phyloP scores from a whole-genome alignment of 2,888 invertebrate species.

The Cantharis flavilabris region DNA sequence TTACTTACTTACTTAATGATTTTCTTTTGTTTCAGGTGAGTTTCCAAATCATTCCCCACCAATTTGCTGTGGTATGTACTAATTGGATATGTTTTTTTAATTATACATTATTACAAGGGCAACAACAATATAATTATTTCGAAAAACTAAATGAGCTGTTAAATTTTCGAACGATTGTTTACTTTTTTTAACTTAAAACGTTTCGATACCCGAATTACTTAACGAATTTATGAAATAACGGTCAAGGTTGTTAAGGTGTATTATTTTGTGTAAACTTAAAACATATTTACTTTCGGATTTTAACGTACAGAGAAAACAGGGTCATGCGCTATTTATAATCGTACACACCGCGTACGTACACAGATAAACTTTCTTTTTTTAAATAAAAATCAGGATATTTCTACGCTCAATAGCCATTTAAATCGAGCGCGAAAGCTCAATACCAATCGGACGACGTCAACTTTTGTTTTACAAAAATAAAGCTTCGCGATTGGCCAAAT shows the following conservation, averaged over 20 bases:
- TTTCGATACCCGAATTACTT: background rate
- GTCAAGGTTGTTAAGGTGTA: constrained; percentile 1
- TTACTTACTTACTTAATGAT: background rate
- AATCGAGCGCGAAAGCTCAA: background rate
- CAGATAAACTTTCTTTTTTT: constrained; percentile 20
- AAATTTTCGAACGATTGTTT: background rate
- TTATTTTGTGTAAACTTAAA: constrained; percentile 9
- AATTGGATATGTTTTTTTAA: background rate
- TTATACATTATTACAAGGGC: background rate
- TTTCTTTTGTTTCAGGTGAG: constrained; percentile 6
- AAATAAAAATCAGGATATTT: constrained; percentile 7
- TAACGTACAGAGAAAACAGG: constrained; percentile 30
- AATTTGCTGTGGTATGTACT: background rate
- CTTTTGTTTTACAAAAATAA: background rate
- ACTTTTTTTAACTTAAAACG: background rate
- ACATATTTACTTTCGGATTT: constrained; percentile 35
- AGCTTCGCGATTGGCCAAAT: background rate
- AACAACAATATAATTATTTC: background rate
- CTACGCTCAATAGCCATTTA: constrained; percentile 6
- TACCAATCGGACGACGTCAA: background rate
- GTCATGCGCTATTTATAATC: constrained; percentile 40
- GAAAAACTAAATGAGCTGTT: background rate
- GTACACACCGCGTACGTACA: background rate
- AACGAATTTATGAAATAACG: background rate
- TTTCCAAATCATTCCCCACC: background rate